These are phyloP conservation scores for Listrodromus nycthemerus DNA, from an alignment of 2,888 invertebrate genomes.

Conservation along the genomic window DNA sequence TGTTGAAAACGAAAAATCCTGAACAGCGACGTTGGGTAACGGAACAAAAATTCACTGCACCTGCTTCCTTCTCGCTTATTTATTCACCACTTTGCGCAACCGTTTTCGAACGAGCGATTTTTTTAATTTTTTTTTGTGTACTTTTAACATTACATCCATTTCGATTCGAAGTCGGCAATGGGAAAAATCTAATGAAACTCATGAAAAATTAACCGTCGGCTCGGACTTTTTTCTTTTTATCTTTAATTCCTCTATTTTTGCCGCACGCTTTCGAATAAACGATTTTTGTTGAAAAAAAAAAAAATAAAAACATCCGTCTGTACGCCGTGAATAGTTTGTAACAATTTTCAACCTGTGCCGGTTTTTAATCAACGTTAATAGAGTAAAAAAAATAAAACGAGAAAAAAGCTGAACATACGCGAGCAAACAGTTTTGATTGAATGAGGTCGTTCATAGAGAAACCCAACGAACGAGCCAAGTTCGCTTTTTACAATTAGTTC, in stretches of 20 bases:
- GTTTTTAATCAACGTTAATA: background rate
- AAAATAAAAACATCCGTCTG: too few relatives aligned
- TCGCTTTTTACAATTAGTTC: conserved; percentile 34
- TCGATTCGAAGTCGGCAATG: background rate
- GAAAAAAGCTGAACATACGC: background rate
- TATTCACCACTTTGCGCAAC: too few relatives aligned
- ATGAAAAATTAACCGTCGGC: too few relatives aligned
- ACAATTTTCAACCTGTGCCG: background rate
- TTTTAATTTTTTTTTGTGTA: too few relatives aligned
- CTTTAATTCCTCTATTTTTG: too few relatives aligned
- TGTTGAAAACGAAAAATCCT: background rate
- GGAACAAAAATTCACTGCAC: background rate
- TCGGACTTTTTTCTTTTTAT: too few relatives aligned
- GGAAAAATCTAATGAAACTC: background rate
- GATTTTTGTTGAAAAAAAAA: background rate
- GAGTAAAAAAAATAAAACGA: background rate
- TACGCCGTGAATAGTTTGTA: background rate
- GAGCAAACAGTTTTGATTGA: conserved; percentile 18
- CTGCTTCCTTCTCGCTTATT: too few relatives aligned
- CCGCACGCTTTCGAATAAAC: too few relatives aligned
- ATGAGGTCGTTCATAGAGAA: conserved; percentile 7
- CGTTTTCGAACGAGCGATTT: too few relatives aligned
- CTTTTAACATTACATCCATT: too few relatives aligned
- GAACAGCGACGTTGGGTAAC: too few relatives aligned
- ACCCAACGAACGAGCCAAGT: conserved; percentile 23